Evolutionary conservation across 2,797 vertebrate genomes (phyloP), one percentile per base, ranked within the genome.

Genomic region (Nannoperca obscura): DNA sequence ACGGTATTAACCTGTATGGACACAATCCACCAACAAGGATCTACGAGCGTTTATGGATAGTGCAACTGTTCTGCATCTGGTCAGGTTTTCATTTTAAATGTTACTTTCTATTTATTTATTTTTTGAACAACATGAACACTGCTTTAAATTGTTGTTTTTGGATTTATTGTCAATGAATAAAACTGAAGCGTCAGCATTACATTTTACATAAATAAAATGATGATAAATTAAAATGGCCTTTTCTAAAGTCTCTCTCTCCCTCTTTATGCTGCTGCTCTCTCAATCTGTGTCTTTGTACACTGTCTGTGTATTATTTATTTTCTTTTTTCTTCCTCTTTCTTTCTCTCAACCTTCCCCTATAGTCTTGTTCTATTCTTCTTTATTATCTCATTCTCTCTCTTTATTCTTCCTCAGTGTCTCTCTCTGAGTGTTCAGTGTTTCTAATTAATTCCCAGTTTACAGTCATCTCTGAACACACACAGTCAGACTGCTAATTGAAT

Each of bases 361-460:
- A 13, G 38, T n/a, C 63, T 60, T 19, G 30, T 20, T 15, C 19
- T 49, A 9, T 55, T 57, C 24, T 12, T 62, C 74, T 62, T 52
- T 27, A 22, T 40, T 75, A 14, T 63, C 42, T 27, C 22, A 14
- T 6, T 57, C 11, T 36, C 54, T 36, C n/a, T 44, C 24, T 1
- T 65, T 11, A 22, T 52, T 42, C 57, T 53, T 10, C 1, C 47
- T n/a, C 47, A 22, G n/a, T 6, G 7, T 34, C 59, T 46, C 38
- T 52, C 47, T 82, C 44, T 65, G 20, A 58, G 66, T 65, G 59
- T 73, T 86, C 71, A 72, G 78, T 66, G 66, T 67, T 82, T 81
- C 82, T 85, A 89, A 89, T 88, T 85, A 86, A 90, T 88, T 89
- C 82, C 72, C 74, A 80, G 77, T 79, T 85, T 83, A 83, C 73